Conservation (phyloP, 2,113 vertebrate genomes). For the Chaenogobius annularis region DNA sequence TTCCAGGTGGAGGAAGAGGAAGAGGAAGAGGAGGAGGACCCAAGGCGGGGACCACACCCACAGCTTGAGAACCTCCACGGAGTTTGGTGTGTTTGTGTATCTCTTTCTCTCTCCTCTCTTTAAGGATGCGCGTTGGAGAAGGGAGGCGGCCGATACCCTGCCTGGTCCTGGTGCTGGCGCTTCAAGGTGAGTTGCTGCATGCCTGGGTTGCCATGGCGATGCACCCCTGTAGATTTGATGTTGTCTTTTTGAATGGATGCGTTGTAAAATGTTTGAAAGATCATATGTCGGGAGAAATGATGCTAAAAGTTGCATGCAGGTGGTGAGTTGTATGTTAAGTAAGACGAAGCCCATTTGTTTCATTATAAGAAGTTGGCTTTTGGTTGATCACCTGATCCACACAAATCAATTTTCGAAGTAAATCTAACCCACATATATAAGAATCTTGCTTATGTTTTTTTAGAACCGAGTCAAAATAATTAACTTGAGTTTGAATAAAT, state of each 20-base stretch:
- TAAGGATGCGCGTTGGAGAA: slow-evolving; percentile 58
- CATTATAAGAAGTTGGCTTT: too few species aligned
- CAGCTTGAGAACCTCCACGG: slow-evolving; percentile 15
- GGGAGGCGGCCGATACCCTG: slow-evolving; percentile 45
- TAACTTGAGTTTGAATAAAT: too few species aligned
- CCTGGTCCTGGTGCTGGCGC: slow-evolving; percentile 48
- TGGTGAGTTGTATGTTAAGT: too few species aligned
- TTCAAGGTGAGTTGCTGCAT: slow-evolving; percentile 68
- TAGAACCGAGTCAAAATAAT: too few species aligned
- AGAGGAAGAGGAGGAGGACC: slow-evolving; percentile 12
- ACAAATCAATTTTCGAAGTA: too few species aligned
- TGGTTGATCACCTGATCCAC: too few species aligned
- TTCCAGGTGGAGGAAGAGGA: slow-evolving; percentile 1
- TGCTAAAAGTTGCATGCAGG: too few species aligned
- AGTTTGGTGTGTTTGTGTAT: slow-evolving; percentile 26
- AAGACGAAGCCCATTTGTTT: too few species aligned
- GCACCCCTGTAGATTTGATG: slow-evolving; percentile 2
- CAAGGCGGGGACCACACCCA: slow-evolving; percentile 37
- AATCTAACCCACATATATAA: too few species aligned
- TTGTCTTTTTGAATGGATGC: background rate
- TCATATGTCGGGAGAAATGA: background rate
- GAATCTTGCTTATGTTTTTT: too few species aligned
- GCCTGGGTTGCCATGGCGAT: background rate
- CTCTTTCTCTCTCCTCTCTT: slow-evolving; percentile 14
- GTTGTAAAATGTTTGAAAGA: background rate